Conservation (phyloP, 2,888 invertebrate genomes). For the Ptychoptera contaminata region DNA sequence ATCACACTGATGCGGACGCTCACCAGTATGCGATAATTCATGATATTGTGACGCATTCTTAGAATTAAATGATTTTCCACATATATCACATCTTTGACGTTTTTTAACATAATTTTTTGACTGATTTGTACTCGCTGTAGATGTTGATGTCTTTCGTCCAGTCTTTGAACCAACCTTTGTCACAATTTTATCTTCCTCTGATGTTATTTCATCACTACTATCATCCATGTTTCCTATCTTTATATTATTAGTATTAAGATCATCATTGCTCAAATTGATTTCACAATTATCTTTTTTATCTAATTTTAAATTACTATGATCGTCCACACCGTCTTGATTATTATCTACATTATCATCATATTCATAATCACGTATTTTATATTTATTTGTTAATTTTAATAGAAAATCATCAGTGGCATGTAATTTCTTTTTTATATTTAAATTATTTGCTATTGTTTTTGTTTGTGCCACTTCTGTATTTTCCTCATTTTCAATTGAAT, state of each 20-base stretch:
- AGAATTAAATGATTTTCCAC: conserved; percentile 60
- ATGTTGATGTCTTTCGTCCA: background rate
- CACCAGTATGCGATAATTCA: conserved; percentile 60
- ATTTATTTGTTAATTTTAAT: no score
- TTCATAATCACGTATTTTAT: no score
- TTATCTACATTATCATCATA: background rate
- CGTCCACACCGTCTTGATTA: background rate
- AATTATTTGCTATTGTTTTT: no score
- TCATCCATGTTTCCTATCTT: background rate
- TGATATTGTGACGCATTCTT: conserved; percentile 76
- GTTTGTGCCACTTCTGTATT: no score
- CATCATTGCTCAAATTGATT: background rate
- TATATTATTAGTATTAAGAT: background rate
- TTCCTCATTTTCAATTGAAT: no score
- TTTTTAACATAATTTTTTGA: conserved; percentile 6
- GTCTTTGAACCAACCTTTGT: background rate
- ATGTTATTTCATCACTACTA: background rate
- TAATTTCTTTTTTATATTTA: no score
- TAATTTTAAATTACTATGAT: no score
- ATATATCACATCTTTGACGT: conserved; percentile 28
- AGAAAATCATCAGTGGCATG: no score
- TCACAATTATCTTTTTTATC: no score
- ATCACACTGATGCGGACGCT: conserved; percentile 60
- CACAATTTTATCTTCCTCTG: conserved; percentile 3
- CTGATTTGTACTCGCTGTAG: background rate